Percentiles rank a stretch among this genome's conserved stretches.
These are phyloP conservation scores for Elysia crispata DNA, from an alignment of 2,888 invertebrate genomes.

Conservation along the genomic window DNA sequence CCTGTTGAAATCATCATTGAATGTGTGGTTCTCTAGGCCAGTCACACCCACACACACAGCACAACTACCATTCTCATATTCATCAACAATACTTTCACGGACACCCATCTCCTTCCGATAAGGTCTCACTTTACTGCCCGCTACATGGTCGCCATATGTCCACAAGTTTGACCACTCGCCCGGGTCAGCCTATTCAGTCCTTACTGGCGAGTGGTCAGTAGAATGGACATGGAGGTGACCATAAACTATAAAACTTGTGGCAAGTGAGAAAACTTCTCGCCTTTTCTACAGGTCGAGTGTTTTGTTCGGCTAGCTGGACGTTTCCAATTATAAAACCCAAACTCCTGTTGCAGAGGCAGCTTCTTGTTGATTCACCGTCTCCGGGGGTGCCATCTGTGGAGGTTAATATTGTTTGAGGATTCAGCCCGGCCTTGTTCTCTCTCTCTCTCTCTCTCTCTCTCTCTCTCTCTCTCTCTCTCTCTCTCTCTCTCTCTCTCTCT, in stretches of 20 bases:
- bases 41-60: neutral
- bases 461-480: slow-evolving; percentile 19
- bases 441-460: neutral
- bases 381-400: too few species aligned
- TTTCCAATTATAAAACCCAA: neutral
- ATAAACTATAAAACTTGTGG: neutral
- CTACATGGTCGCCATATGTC: neutral
- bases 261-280: neutral
- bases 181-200: neutral
- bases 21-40: too few species aligned
- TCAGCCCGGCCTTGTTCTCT: too few species aligned
- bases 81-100: too few species aligned
- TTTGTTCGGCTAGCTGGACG: neutral
- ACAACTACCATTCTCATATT: too few species aligned
- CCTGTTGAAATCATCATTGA: too few species aligned
- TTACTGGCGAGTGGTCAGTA: neutral
- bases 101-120: neutral
- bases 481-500: slow-evolving; percentile 11
- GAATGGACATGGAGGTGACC: neutral
- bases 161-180: neutral
- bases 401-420: too few species aligned
- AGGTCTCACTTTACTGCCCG: too few species aligned
- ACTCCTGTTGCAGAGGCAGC: neutral
- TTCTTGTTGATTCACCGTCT: neutral
- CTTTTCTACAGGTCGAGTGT: neutral